A percentile compares a stretch with the other conserved stretches of the same genome.
Conservation (phyloP, 2,888 invertebrate species). For the Crematogaster levior region DNA sequence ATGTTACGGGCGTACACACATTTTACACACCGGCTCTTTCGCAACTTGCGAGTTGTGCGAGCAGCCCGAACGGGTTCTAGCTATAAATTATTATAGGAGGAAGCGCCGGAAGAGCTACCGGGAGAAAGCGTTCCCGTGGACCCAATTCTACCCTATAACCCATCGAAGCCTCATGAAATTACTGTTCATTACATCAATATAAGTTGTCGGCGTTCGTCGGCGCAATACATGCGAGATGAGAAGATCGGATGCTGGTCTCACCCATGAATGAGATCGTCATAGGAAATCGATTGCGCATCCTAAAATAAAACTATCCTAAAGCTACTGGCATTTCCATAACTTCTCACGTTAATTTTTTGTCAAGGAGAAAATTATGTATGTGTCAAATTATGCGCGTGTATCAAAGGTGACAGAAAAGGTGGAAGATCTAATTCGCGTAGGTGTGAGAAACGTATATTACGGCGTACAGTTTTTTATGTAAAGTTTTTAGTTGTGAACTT, state of each 20-base stretch:
- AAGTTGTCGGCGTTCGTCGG: slow-evolving; percentile 3
- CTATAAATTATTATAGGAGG: slow-evolving; percentile 36
- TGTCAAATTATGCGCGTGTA: background rate
- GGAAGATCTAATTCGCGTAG: background rate
- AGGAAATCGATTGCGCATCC: slow-evolving; percentile 28
- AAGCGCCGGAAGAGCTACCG: slow-evolving; percentile 11
- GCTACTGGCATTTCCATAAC: background rate
- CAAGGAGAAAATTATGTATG: background rate
- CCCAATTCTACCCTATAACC: slow-evolving; percentile 58
- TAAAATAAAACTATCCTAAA: background rate
- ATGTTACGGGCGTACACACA: background rate
- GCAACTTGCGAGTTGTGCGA: slow-evolving; percentile 19
- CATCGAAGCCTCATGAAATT: slow-evolving; percentile 61
- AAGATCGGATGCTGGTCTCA: slow-evolving; percentile 1
- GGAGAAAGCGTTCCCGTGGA: slow-evolving; percentile 64
- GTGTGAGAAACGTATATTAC: background rate
- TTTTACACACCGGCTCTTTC: slow-evolving; percentile 18
- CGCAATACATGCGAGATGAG: background rate
- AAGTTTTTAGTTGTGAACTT: background rate
- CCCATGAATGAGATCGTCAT: slow-evolving; percentile 24
- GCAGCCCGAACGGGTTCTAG: slow-evolving; percentile 13
- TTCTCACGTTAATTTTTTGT: background rate
- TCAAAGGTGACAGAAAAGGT: background rate
- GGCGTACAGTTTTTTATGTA: background rate
- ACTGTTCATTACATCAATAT: slow-evolving; percentile 62